phyloP scores from a whole-genome alignment of 2,113 vertebrate species.

The Mirounga angustirostris region DNA sequence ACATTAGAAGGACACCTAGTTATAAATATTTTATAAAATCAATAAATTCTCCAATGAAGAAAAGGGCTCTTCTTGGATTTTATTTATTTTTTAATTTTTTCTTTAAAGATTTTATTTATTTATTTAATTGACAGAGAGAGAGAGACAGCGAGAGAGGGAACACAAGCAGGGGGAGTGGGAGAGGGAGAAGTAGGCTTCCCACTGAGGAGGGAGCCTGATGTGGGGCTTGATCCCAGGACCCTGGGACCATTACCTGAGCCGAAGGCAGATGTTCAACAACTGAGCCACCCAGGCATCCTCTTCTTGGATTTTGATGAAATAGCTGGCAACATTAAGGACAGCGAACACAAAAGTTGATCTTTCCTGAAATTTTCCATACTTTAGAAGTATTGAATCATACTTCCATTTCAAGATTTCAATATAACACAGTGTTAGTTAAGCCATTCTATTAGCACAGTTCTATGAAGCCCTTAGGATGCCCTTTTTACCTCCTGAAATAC shows the following conservation, averaged over 20 bases:
- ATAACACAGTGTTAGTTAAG: slow-evolving; percentile 11
- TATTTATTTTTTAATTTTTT: too few species aligned
- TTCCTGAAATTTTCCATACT: not conserved
- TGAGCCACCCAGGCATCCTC: too few species aligned
- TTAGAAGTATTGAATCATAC: not conserved
- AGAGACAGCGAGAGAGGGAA: too few species aligned
- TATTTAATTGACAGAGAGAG: too few species aligned
- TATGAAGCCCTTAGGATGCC: not conserved
- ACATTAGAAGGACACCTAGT: not conserved
- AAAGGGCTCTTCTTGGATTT: not conserved
- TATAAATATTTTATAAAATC: slow-evolving; percentile 46
- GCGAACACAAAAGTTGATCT: not conserved
- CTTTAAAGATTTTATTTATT: too few species aligned
- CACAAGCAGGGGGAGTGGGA: too few species aligned
- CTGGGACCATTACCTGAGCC: too few species aligned
- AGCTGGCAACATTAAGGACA: not conserved
- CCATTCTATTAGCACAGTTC: not conserved
- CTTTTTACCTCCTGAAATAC: not conserved
- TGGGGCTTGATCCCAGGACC: too few species aligned
- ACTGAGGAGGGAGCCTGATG: too few species aligned
- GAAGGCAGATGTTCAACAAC: too few species aligned
- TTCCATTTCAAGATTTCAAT: slow-evolving; percentile 7
- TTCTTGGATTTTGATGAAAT: not conserved
- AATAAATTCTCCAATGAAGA: not conserved
- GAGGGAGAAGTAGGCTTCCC: too few species aligned